Base-by-base conservation (phyloP, 1,140 invertebrate genomes). In the Psilanteris sp. region DNA sequence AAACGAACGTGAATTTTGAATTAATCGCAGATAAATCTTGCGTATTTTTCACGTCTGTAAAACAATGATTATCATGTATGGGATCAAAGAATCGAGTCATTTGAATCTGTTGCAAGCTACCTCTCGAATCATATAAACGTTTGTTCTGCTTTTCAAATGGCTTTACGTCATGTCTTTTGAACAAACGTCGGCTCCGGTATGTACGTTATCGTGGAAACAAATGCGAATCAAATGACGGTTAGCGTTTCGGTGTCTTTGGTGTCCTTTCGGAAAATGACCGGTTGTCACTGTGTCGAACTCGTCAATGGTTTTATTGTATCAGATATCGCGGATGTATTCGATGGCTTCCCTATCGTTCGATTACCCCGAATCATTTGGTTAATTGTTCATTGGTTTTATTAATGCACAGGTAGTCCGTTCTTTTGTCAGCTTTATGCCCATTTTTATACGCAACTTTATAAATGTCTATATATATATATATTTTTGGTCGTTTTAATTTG, bases 241-340 rank as follows among this genome's bases (percentile, higher is more conserved):
- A 10, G 3, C 0, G 36, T 27, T 48, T 59, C 48, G 62, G 43
- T 46, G 1, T 34, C 52, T 73, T 57, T 55, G 41, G 11, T 39
- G 31, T 5, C 24, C 27, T 27, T 46, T 32, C 59, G 62, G 52
- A 27, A 67, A 55, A 75, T 75, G 57, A 79, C 48, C 75, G 10
- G 43, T 67, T 61, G 50, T 64, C 73, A 71, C 36, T 89, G 87
- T 86, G 85, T 88, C 90, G n/a, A 3, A 90, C 88, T 52, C 43
- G 43, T 70, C 59, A 48, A 55, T 14, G 37, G 54, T 76, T 73
- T 81, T 77, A 79, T 66, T 54, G 57, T 27, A 34, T 41, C 20
- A 64, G 70, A 82, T 78, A 77, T 76, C 32, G 34, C 27, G 18
- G 61, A 27, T 27, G n/a, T n/a, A n/a, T n/a, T n/a, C n/a, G n/a